Evolutionary conservation across 2,113 vertebrate genomes (phyloP).

Genomic region (Passer domesticus): DNA sequence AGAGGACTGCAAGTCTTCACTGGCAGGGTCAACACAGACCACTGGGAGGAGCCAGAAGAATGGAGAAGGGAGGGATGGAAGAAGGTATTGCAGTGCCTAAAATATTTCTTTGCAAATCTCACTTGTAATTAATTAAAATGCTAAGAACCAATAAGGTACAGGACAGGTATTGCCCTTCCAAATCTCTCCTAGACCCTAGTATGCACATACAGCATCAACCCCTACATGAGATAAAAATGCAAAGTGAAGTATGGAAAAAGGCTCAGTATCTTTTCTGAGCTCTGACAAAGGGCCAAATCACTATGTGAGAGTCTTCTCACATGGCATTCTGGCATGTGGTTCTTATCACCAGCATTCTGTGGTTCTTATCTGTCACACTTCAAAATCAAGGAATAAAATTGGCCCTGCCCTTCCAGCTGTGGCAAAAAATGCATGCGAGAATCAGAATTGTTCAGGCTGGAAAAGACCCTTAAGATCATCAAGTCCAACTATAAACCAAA

Average conservation of each 20-base stretch:
- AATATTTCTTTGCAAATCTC: background rate
- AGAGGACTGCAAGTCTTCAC: background rate
- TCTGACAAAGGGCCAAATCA: background rate
- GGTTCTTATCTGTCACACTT: background rate
- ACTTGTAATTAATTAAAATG: background rate
- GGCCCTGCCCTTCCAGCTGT: background rate
- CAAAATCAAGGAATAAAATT: background rate
- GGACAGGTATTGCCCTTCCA: background rate
- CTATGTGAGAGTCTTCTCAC: background rate
- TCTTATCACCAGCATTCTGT: background rate
- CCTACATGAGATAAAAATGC: background rate
- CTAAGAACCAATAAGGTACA: background rate
- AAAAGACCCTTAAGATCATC: background rate
- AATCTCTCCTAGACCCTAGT: background rate
- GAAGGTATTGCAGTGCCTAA: background rate
- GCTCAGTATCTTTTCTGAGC: background rate
- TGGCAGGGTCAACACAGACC: background rate
- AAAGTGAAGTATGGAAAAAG: background rate
- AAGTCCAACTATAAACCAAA: background rate
- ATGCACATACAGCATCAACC: background rate
- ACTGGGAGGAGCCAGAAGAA: slow-evolving; percentile 17
- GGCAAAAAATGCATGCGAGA: background rate
- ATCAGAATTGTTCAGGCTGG: background rate
- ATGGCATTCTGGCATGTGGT: background rate
- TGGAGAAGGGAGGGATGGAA: background rate